Base-by-base conservation (phyloP, 2,113 vertebrate species). In the Phalacrocorax aristotelis region DNA sequence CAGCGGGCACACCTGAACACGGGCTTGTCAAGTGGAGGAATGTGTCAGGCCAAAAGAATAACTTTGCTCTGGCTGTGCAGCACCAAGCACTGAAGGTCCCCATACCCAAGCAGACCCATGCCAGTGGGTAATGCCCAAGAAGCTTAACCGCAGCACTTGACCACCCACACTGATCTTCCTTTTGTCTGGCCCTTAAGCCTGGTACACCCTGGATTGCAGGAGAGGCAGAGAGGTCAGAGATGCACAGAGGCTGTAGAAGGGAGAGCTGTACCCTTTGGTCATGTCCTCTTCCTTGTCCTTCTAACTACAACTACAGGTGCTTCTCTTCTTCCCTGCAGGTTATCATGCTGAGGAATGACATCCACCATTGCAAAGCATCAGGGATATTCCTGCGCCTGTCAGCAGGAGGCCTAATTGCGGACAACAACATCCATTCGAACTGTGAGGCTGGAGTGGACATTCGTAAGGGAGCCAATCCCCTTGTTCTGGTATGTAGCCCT, bases 391-490 rank as follows among this genome's bases (percentile, higher is more conserved):
- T 99, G 52, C 98, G 98, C n/a, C 98, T 99, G 66, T 99, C 98
- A 5, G 98, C 98, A 21, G 98, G 98, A 87, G 98, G 99, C 75
- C 98, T 99, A 93, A 98, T 99, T 7, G 99, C 98, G 0, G 99
- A 98, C 90, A 99, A 99, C 97, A 98, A 98, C 84, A 99, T 99
- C 88, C 98, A 99, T 96, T 99, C 98, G 0, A 99, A 99, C 5
- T 98, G 98, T 0, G 98, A 99, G 97, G 99, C 99, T 0, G 98
- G 99, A 4, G 96, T 99, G 72, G 99, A 99, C 97, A 99, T 99
- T 86, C 95, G 98, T 69, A 99, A 99, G 77, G 98, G 98, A 92
- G 98, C 99, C 55, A 98, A 98, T 87, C 98, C 98, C 16, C 98
- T 99, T 82, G 98, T 99, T 78, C 95, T 99, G 98, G 99, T 99